These are phyloP conservation scores for Solea solea DNA, from an alignment of 2,113 vertebrate species.

Conservation along the genomic window DNA sequence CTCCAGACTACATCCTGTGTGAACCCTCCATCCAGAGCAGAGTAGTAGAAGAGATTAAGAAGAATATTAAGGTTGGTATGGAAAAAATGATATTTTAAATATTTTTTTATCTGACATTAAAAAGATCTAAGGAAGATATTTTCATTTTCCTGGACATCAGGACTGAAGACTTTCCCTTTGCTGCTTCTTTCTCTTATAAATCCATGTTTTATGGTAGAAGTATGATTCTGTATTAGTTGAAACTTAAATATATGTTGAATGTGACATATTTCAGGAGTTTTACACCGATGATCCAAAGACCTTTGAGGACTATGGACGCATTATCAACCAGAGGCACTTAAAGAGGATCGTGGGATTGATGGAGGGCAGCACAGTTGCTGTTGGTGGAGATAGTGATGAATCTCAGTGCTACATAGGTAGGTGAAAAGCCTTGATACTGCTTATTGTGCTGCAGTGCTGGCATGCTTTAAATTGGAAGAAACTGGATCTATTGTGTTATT, in stretches of 20 bases:
- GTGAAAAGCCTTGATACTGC: too few relatives aligned
- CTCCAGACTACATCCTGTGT: conserved; percentile 93
- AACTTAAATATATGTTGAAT: not conserved
- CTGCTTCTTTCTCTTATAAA: too few relatives aligned
- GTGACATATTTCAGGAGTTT: conserved; percentile 84
- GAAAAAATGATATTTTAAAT: not conserved
- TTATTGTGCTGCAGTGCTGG: too few relatives aligned
- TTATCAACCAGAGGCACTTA: conserved; percentile 88
- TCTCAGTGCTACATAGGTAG: conserved; percentile 85
- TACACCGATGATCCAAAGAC: conserved; percentile 87
- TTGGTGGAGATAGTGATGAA: conserved; percentile 87
- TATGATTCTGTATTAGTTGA: too few relatives aligned
- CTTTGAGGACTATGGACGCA: conserved; percentile 87
- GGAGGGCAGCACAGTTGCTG: conserved; percentile 85
- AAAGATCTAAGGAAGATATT: too few relatives aligned
- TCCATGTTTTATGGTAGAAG: too few relatives aligned
- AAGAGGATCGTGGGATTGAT: conserved; percentile 81
- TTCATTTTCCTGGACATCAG: too few relatives aligned
- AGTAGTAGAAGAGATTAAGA: conserved; percentile 85
- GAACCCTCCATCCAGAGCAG: conserved; percentile 82
- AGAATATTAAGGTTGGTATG: conserved; percentile 79
- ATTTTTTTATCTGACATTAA: too few relatives aligned
- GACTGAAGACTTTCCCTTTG: too few relatives aligned
- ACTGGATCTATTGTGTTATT: too few relatives aligned
- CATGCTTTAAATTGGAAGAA: too few relatives aligned